These are phyloP conservation scores for Formica exsecta DNA, from an alignment of 1,140 invertebrate species.

Conservation along the genomic window DNA sequence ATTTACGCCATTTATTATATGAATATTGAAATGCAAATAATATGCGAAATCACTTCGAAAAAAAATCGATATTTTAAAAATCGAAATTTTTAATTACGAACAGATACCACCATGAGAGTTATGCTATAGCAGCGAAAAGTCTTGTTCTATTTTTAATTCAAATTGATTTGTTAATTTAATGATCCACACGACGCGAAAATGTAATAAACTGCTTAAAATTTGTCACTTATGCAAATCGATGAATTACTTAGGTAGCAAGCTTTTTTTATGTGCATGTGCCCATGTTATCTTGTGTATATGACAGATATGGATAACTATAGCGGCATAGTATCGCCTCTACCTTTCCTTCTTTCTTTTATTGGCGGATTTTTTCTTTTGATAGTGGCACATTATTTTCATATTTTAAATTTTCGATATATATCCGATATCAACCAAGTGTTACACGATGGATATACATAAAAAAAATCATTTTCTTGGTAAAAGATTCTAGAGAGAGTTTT, in stretches of 20 bases:
- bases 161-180: constrained; percentile 12
- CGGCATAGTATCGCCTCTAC: constrained; percentile 37
- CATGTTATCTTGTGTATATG: background rate
- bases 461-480: background rate
- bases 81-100: background rate
- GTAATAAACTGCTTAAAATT: background rate
- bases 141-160: constrained; percentile 7
- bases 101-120: background rate
- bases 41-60: background rate
- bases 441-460: too few species aligned
- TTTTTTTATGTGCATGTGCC: constrained; percentile 15
- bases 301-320: constrained; percentile 18
- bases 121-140: background rate
- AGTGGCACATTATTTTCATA: background rate
- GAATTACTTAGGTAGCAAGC: too few species aligned
- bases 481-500: background rate
- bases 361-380: constrained; percentile 9
- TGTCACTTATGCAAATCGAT: constrained; percentile 2
- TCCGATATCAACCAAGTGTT: background rate
- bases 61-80: background rate
- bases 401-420: background rate
- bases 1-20: background rate
- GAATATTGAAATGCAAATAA: background rate
- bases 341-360: constrained; percentile 42
- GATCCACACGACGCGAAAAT: constrained; percentile 1